Evolutionary conservation across 2,113 vertebrate species (phyloP), one percentile per base, ranked within the genome.

Genomic region (Oxyruncus cristatus): DNA sequence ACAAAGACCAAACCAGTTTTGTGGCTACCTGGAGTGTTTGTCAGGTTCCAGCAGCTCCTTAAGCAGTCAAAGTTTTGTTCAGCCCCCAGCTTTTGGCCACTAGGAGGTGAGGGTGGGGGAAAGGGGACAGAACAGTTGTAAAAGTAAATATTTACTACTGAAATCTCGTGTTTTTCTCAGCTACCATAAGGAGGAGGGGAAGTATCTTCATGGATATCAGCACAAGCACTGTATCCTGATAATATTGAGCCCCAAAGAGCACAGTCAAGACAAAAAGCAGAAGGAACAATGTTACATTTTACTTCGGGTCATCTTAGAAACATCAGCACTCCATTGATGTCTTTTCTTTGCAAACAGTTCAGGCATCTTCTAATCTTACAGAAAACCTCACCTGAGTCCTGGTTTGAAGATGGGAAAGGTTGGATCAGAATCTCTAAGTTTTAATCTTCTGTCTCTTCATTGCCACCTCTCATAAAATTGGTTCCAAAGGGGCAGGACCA

Each of bases 151-250:
- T 27, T 86, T 74, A 94, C 49, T 83, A 79, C 32, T 82, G 49
- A 85, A 89, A 95, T 94, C 82, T 96, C 77, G 75, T 11, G 33
- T n/a, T 92, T 77, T 79, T 63, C 53, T 84, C 32, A 76, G 39
- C 42, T 67, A 26, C 26, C 6, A 8, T 32, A 77, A 9, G 7
- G 24, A 68, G 14, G 53, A 70, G 59, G 61, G 41, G 59, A 97
- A 97, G 89, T 93, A 72, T 96, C 28, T 37, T 70, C 39, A 79
- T 37, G 65, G 21, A 59, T 80, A 92, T 95, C 90, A 97, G 94
- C 95, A 96, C 68, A 97, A 97, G 94, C 74, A 44, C 71, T 87
- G 55, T 37, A 41, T 76, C 79, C 80, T 95, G 95, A 97, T 98
- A 97, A 97, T 97, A 74, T 46, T 42, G 33, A 66, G 50, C 94